Percentiles rank a stretch among this genome's conserved stretches.
Conservation (phyloP, 2,113 vertebrate species). For the Pelobates fuscus region DNA sequence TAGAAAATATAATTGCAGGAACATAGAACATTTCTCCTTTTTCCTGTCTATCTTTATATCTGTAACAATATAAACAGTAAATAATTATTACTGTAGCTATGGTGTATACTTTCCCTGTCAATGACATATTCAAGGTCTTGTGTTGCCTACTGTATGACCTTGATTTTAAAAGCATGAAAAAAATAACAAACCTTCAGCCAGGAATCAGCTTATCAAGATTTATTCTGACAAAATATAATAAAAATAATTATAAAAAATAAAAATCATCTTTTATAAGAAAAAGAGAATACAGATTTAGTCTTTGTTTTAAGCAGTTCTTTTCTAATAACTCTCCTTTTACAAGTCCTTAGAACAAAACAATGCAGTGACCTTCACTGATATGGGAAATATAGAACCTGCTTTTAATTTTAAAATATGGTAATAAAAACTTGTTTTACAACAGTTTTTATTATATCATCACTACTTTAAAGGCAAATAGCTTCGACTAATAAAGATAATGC, state of each 20-base stretch:
- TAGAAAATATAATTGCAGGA: neutral
- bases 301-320: conserved; percentile 53
- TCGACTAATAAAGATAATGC: too few species aligned
- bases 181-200: conserved; percentile 70
- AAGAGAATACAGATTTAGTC: conserved; percentile 67
- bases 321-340: conserved; percentile 57
- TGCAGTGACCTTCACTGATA: conserved; percentile 5
- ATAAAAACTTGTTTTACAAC: too few species aligned
- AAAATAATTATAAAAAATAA: conserved; percentile 62
- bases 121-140: conserved; percentile 85
- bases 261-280: conserved; percentile 58
- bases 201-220: conserved; percentile 70
- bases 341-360: conserved; percentile 57
- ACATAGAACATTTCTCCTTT: conserved; percentile 25
- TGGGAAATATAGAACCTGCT: neutral
- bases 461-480: too few species aligned
- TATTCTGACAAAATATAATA: conserved; percentile 68
- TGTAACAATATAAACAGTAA: conserved; percentile 63
- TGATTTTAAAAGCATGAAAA: conserved; percentile 74
- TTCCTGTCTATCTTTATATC: conserved; percentile 40
- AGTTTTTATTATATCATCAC: too few species aligned
- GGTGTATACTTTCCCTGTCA: conserved; percentile 85
- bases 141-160: conserved; percentile 80
- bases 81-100: conserved; percentile 75
- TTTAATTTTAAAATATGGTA: too few species aligned